Evolutionary conservation across 2,113 vertebrate genomes (phyloP), one percentile per base, ranked within the genome.

Genomic region (Aleadryas rufinucha): DNA sequence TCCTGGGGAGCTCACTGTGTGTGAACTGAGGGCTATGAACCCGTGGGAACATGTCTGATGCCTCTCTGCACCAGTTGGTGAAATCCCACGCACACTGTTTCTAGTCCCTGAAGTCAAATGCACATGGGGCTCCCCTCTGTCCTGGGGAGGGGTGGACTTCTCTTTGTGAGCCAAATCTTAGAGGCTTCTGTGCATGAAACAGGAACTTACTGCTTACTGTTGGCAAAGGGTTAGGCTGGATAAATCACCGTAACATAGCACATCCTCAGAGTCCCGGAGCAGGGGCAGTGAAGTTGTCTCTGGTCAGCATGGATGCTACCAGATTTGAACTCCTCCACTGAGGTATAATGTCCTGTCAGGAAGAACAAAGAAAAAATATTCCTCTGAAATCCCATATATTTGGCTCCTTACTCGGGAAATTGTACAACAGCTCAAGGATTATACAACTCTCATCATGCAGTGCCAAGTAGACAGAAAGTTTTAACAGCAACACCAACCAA

Each of bases 281-380:
- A 70, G 24, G 28, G 16, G 16, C 14, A 3, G 33, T 19, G 21
- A 84, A 69, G 21, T 23, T 87, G 57, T 75, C 80, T 94, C 57
- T 7, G 41, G 39, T 93, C 91, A 12, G 56, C 90, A 47, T 50
- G 69, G 88, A 75, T 93, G 47, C 20, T 66, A 20, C 65, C 90
- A 85, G 94, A 84, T 93, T 91, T 78, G 64, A 30, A 84, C 81
- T 95, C 37, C 80, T 84, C 63, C 85, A 90, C 75, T 23, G 17
- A 82, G 26, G 39, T 93, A 87, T 66, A 87, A 92, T 80, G 87
- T 66, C 86, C 92, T 91, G 86, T 91, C 95, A 84, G 39, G 45
- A 92, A 65, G 68, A 90, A 90, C 66, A 93, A 95, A 89, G 80
- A 54, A 85, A 70, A 92, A 44, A 69, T 41, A 90, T 59, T 47